Base-by-base conservation (phyloP, 2,888 invertebrate species). In the Ceriagrion tenellum region DNA sequence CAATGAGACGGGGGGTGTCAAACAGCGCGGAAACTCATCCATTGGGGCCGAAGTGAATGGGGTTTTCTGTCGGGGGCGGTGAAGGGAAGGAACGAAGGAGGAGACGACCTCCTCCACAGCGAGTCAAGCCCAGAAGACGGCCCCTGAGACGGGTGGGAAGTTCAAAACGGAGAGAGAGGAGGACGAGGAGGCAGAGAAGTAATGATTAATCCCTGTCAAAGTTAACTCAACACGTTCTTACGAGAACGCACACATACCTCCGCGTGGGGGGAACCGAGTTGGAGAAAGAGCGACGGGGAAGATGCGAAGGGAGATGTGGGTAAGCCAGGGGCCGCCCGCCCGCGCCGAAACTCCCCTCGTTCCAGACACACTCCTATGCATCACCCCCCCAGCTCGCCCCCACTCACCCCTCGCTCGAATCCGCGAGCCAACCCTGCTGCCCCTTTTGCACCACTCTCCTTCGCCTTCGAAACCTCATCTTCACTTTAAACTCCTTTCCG, bases 121-220 rank as follows among this genome's bases (percentile, higher is more conserved):
- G 20, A 59, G 18, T 16, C 59, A 91, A 59, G 91, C 59, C 40
- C 47, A 20, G 47, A 63, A 93, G 93, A 40, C 69, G 69, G 93
- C 56, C 40, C 30, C 59, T 35, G 91, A 63, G 35, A 59, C 47
- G 35, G 88, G 26, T 26, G 95, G 40, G 95, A 26, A 40, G 89
- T 55, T 89, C 47, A 26, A 40, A 55, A 89, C 81, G 69, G 55
- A 95, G 95, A 93, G 93, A 55, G 91, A 55, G 91, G 69, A 35
- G 91, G 91, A 10, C n/a, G 95, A 69, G 47, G 59, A 81, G 81
- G 95, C 59, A 91, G 95, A 95, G 90, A 95, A 95, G 95, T 95
- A 95, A 95, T 96, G 96, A 96, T 95, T 96, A 96, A 96, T 96
- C 95, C 95, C 95, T 95, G 96, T 96, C 96, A 95, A 95, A 96